These are phyloP conservation scores for Corythornis vintsioides DNA, from an alignment of 2,113 vertebrate genomes.

Conservation along the genomic window DNA sequence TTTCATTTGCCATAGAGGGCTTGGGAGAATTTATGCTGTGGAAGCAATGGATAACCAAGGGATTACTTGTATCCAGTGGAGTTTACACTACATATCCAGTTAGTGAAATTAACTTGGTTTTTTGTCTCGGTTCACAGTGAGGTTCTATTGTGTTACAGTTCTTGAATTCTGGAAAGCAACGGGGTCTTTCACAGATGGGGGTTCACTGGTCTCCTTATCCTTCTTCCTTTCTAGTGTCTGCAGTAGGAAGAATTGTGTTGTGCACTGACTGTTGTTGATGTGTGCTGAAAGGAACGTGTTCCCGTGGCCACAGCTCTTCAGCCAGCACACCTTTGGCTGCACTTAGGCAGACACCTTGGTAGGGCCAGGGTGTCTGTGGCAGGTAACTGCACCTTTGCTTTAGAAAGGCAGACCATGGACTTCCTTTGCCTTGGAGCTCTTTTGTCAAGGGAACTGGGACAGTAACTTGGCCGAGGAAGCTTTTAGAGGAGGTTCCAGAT, in stretches of 20 bases:
- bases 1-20: background rate
- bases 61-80: background rate
- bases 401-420: background rate
- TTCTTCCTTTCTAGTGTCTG: background rate
- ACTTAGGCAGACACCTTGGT: background rate
- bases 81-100: background rate
- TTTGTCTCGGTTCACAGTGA: background rate
- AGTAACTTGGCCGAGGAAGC: background rate
- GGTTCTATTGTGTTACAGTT: background rate
- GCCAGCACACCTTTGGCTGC: fast-evolving
- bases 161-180: background rate
- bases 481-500: background rate
- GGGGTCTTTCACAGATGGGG: background rate
- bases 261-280: background rate
- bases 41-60: background rate
- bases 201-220: background rate
- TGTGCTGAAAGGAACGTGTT: background rate
- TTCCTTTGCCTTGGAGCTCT: background rate
- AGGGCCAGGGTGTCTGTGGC: background rate
- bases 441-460: background rate
- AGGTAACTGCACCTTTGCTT: background rate
- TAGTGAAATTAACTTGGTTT: background rate
- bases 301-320: background rate
- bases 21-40: background rate
- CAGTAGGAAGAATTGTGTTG: background rate